phyloP scores from a whole-genome alignment of 2,888 invertebrate genomes.

The Polymixis flavicincta region DNA sequence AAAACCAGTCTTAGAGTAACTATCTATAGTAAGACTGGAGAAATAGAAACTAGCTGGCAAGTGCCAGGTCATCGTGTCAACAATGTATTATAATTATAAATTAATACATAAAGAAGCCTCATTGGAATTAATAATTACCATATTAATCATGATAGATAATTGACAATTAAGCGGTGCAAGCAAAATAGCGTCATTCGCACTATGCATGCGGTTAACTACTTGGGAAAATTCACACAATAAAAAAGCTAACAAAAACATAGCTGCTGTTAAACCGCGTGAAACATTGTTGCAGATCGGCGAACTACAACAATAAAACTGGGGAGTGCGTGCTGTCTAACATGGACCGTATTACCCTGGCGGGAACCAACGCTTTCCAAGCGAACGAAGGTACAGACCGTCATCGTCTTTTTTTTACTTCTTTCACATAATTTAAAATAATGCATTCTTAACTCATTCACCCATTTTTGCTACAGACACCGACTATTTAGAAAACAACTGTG shows the following conservation, averaged over 20 bases:
- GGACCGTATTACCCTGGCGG: constrained; percentile 97
- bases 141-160: constrained; percentile 64
- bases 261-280: constrained; percentile 79
- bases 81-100: constrained; percentile 50
- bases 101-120: constrained; percentile 37
- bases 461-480: constrained; percentile 89
- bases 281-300: constrained; percentile 95
- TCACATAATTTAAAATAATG: constrained; percentile 36
- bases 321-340: constrained; percentile 97
- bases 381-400: constrained; percentile 88
- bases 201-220: constrained; percentile 73
- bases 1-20: constrained; percentile 59
- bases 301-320: constrained; percentile 96
- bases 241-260: constrained; percentile 77
- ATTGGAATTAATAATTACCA: constrained; percentile 56
- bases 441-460: constrained; percentile 22
- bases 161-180: constrained; percentile 68
- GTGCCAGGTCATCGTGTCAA: constrained; percentile 62
- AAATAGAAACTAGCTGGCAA: constrained; percentile 56
- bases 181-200: constrained; percentile 69
- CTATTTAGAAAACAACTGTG: constrained; percentile 98
- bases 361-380: constrained; percentile 94
- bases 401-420: constrained; percentile 46
- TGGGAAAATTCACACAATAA: constrained; percentile 86
- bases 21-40: constrained; percentile 49